phyloP scores from a whole-genome alignment of 2,113 vertebrate species.

The Galemys pyrenaicus region DNA sequence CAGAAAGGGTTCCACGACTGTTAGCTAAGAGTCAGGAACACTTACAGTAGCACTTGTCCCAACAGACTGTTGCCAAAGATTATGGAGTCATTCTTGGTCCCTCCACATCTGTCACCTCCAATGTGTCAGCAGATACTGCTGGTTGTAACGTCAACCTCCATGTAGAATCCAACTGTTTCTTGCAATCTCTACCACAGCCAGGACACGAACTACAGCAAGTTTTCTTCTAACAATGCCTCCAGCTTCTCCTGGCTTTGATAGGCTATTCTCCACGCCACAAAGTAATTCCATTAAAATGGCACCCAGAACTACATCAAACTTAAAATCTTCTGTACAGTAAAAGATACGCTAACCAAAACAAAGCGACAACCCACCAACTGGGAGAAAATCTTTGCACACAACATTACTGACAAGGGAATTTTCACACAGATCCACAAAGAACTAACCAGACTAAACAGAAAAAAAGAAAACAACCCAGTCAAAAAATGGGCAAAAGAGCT shows the following conservation, averaged over 20 bases:
- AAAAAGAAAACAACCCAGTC: too few relatives aligned
- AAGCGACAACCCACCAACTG: too few relatives aligned
- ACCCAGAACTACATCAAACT: too few relatives aligned
- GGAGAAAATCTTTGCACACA: too few relatives aligned
- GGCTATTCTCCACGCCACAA: not conserved
- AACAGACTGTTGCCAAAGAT: not conserved
- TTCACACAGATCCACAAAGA: too few relatives aligned
- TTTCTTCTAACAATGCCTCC: not conserved
- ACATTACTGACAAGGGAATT: too few relatives aligned
- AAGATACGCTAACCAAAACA: too few relatives aligned
- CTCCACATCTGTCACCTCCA: not conserved
- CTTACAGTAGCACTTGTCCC: not conserved
- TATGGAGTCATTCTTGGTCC: not conserved
- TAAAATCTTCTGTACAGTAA: too few relatives aligned
- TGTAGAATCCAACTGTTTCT: not conserved
- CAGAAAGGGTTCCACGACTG: not conserved
- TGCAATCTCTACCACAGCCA: rapidly evolving
- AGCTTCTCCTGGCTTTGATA: not conserved
- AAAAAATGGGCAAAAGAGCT: too few relatives aligned
- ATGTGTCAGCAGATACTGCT: not conserved
- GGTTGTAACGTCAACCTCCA: not conserved
- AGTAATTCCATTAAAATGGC: rapidly evolving
- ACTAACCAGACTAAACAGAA: too few relatives aligned
- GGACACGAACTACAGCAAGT: not conserved
- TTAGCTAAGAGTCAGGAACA: not conserved